Conservation (phyloP, 2,888 invertebrate species). For the Elysia crispata region DNA sequence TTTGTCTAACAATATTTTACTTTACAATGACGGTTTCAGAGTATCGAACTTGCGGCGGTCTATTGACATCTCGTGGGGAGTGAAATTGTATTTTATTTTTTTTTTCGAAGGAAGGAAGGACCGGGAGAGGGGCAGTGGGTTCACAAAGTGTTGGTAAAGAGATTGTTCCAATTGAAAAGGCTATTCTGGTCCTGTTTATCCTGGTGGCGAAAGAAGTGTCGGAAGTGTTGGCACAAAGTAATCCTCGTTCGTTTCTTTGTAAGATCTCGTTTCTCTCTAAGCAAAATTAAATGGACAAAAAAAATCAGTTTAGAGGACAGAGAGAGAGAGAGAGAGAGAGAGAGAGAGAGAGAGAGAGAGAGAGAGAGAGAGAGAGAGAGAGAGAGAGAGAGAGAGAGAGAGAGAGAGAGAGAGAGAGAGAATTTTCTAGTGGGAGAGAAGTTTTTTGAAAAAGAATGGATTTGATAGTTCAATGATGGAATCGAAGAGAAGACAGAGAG, state of each 20-base stretch:
- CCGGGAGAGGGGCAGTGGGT: too few species aligned
- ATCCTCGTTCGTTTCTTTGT: not conserved
- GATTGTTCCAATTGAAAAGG: not conserved
- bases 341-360: not conserved
- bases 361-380: slow-evolving; percentile 10
- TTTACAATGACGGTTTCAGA: too few species aligned
- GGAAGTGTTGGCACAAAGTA: not conserved
- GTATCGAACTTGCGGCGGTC: too few species aligned
- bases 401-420: not conserved
- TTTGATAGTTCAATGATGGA: too few species aligned
- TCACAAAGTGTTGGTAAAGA: not conserved
- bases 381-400: slow-evolving; percentile 12
- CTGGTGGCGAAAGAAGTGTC: not conserved
- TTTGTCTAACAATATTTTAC: too few species aligned
- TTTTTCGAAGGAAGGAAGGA: too few species aligned
- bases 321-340: not conserved
- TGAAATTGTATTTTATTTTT: too few species aligned
- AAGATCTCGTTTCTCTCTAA: too few species aligned
- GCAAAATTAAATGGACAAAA: too few species aligned
- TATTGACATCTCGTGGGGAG: too few species aligned
- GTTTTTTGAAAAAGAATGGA: not conserved
- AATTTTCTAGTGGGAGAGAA: not conserved
- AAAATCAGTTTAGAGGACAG: too few species aligned
- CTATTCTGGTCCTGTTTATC: not conserved
- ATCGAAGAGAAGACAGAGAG: too few species aligned